These are phyloP conservation scores for Orgyia antiqua DNA, from an alignment of 2,888 invertebrate species.

Conservation along the genomic window DNA sequence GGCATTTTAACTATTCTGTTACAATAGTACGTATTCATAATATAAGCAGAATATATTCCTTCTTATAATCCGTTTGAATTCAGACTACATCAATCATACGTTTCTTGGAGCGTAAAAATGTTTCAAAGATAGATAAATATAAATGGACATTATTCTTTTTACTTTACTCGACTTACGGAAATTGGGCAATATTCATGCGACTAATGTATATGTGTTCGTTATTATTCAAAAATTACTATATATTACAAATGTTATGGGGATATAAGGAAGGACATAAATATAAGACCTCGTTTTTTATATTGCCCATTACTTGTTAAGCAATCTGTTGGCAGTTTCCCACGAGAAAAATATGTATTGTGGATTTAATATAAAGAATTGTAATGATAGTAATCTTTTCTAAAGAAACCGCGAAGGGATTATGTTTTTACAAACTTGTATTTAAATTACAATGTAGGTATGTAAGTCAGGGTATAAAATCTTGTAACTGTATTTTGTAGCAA, in stretches of 20 bases:
- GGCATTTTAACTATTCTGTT: background rate
- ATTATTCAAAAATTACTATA: background rate
- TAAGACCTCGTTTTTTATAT: background rate
- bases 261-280: constrained; percentile 1
- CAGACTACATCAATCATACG: constrained; percentile 7
- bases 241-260: background rate
- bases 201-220: background rate
- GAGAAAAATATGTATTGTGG: background rate
- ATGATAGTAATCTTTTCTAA: background rate
- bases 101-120: constrained; percentile 6
- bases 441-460: no score
- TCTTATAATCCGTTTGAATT: constrained; percentile 3
- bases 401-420: no score
- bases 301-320: background rate
- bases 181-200: constrained; percentile 1
- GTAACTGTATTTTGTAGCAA: no score
- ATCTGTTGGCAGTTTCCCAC: background rate
- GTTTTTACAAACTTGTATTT: no score
- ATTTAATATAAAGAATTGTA: background rate
- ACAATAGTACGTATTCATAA: background rate
- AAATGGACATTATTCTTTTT: constrained; percentile 4
- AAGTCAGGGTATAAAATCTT: no score
- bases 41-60: background rate
- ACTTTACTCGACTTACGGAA: constrained; percentile 3
- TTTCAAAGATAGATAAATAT: constrained; percentile 5